Conservation (phyloP, 1,140 invertebrate genomes). For the Lepidurus apus region DNA sequence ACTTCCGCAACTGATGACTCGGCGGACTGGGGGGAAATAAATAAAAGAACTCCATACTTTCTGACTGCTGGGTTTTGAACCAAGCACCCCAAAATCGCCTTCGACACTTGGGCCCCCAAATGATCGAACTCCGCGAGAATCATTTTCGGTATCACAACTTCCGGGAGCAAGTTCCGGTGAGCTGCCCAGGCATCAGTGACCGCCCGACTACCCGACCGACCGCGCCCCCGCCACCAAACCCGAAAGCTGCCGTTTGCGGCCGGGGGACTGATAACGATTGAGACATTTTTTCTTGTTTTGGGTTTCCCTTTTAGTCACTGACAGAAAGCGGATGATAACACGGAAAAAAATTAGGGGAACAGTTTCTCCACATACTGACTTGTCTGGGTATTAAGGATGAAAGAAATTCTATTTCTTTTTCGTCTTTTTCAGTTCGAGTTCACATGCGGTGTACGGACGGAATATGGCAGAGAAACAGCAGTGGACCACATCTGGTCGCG, state of each 20-base stretch:
- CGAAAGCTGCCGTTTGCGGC: neutral
- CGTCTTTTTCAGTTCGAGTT: neutral
- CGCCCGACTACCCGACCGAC: neutral
- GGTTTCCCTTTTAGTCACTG: neutral
- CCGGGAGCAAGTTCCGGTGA: neutral
- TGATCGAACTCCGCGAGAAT: neutral
- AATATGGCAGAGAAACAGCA: neutral
- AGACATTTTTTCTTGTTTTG: neutral
- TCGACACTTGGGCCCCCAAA: neutral
- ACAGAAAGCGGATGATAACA: neutral
- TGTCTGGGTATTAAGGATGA: neutral
- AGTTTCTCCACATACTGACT: slow-evolving; percentile 1
- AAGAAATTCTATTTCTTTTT: neutral
- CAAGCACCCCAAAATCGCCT: neutral
- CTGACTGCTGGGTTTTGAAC: neutral
- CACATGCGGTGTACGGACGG: neutral
- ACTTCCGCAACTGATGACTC: neutral
- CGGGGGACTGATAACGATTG: neutral
- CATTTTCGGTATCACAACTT: neutral
- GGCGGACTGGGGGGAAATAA: neutral
- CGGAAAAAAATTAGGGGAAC: neutral
- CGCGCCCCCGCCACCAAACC: neutral
- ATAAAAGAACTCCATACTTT: neutral
- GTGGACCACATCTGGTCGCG: slow-evolving; percentile 20
- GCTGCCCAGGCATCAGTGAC: neutral